Evolutionary conservation across 2,113 vertebrate species (phyloP).

Genomic region (Scalopus aquaticus): DNA sequence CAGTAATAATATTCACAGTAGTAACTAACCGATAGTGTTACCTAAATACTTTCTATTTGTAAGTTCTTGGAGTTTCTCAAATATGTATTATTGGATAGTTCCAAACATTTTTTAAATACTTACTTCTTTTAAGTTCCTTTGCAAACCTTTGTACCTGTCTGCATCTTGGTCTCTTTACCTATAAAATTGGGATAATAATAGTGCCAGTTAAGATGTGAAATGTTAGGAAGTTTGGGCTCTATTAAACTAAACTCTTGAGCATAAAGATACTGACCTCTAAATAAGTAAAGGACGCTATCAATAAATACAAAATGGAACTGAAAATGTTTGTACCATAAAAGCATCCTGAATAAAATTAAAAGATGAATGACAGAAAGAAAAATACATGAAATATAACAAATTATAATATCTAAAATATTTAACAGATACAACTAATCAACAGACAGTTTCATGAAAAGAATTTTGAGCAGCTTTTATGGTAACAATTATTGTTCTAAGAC

Average conservation of each 20-base stretch:
- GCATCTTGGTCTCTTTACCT: neutral
- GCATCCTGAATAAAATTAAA: neutral
- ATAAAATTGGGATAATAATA: neutral
- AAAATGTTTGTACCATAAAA: neutral
- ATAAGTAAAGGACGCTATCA: neutral
- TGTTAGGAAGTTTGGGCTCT: neutral
- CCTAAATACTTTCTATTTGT: neutral
- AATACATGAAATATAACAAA: neutral
- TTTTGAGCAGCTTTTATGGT: neutral
- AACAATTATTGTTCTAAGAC: neutral
- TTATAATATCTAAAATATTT: neutral
- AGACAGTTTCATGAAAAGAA: neutral
- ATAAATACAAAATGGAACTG: neutral
- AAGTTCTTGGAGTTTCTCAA: neutral
- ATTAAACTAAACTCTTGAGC: neutral
- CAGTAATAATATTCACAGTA: neutral
- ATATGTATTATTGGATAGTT: neutral
- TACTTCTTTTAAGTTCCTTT: neutral
- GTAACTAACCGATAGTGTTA: neutral
- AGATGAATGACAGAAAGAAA: neutral
- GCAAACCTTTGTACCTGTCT: neutral
- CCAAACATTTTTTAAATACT: neutral
- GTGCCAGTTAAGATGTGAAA: neutral
- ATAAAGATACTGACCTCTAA: neutral
- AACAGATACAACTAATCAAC: neutral